A percentile compares a stretch with the other conserved stretches of the same genome.
These are phyloP conservation scores for Gavialis gangeticus DNA, from an alignment of 2,113 vertebrate species.

Conservation along the genomic window DNA sequence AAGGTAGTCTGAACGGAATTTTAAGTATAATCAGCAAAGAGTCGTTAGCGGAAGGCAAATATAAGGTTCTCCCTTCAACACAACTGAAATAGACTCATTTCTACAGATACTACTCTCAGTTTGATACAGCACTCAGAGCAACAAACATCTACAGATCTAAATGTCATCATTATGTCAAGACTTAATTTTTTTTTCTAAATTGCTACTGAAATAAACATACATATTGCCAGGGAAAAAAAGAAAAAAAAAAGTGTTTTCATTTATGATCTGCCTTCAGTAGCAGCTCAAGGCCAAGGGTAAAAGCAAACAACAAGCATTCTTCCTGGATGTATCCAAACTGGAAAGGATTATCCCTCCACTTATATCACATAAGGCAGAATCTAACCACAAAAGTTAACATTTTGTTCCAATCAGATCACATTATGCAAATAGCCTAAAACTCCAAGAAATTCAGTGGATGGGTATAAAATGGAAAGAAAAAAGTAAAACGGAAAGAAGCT, in stretches of 20 bases:
- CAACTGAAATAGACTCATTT: too few species aligned
- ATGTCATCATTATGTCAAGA: background rate
- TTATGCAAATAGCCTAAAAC: background rate
- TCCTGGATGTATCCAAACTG: background rate
- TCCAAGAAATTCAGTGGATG: background rate
- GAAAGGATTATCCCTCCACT: background rate
- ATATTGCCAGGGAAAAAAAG: background rate
- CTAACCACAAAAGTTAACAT: background rate
- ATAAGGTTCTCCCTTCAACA: background rate
- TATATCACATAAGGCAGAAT: background rate
- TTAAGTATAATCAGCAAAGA: background rate
- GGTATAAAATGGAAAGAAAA: background rate
- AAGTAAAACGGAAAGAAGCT: background rate
- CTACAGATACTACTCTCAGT: too few species aligned
- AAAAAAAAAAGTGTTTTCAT: background rate
- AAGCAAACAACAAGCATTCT: background rate
- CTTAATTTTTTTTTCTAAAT: background rate
- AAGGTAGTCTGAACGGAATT: background rate
- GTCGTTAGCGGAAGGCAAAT: background rate
- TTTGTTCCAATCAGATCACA: background rate
- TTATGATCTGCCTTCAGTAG: background rate
- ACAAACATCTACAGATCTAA: background rate
- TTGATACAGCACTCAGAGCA: background rate
- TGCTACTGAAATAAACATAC: background rate
- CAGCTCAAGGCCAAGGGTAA: background rate